Conservation (phyloP, 2,113 vertebrate genomes). For the Prionailurus viverrinus region DNA sequence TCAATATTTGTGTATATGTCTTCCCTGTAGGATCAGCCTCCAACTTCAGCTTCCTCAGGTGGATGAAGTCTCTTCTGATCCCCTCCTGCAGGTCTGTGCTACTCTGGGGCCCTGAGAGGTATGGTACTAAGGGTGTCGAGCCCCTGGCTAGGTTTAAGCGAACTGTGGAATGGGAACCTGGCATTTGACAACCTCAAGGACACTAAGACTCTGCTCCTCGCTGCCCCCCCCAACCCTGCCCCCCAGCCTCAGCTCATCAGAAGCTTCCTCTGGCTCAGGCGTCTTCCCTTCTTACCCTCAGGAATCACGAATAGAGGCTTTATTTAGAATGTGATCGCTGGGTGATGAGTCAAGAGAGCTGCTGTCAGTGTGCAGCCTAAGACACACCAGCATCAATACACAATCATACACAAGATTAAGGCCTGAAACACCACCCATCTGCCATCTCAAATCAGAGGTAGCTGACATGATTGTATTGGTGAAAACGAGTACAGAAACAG, state of each 20-base stretch:
- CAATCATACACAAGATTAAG: background rate
- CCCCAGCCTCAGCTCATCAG: background rate
- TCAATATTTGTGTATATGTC: conserved; percentile 71
- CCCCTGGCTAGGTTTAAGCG: background rate
- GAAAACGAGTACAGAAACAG: background rate
- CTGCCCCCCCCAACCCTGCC: background rate
- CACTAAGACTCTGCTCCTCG: background rate
- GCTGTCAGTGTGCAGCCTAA: background rate
- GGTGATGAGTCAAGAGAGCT: background rate
- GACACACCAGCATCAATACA: background rate
- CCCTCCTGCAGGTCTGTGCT: conserved; percentile 91
- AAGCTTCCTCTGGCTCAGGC: background rate
- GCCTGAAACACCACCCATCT: background rate
- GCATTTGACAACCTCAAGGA: background rate
- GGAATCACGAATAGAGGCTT: background rate
- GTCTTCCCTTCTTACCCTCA: background rate
- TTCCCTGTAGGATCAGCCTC: conserved; percentile 91
- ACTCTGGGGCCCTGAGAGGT: background rate
- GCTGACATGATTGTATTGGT: background rate
- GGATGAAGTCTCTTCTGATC: conserved; percentile 90
- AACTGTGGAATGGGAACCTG: background rate
- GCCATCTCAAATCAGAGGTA: background rate
- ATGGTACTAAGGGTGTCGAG: background rate
- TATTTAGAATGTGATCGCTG: background rate
- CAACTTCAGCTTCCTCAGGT: conserved; percentile 94